phyloP scores from a whole-genome alignment of 2,888 invertebrate genomes.

The Palloptera scutellata region DNA sequence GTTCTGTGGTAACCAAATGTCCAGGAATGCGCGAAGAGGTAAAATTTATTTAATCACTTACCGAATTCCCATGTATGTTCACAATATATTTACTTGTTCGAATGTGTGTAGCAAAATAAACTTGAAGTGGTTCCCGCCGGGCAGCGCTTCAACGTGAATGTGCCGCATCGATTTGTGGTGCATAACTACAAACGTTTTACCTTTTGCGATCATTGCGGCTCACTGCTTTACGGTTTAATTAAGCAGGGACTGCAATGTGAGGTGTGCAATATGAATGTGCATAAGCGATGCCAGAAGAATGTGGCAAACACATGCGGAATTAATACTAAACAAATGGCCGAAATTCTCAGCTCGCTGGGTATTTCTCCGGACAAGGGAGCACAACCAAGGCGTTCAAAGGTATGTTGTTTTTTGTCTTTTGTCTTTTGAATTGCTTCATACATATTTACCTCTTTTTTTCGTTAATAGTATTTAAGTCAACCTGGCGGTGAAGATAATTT shows the following conservation, averaged over 20 bases:
- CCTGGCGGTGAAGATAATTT: slow-evolving; percentile 65
- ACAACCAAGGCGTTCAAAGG: slow-evolving; percentile 72
- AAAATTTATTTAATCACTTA: slow-evolving; percentile 29
- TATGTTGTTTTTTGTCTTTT: slow-evolving; percentile 46
- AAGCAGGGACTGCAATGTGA: slow-evolving; percentile 97
- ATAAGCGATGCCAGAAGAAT: slow-evolving; percentile 98
- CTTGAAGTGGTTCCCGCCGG: slow-evolving; percentile 71
- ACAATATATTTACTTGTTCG: slow-evolving; percentile 6
- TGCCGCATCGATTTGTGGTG: slow-evolving; percentile 95
- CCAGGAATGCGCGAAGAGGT: slow-evolving; percentile 95
- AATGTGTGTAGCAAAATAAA: slow-evolving; percentile 63
- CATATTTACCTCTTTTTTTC: slow-evolving; percentile 1
- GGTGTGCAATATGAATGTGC: slow-evolving; percentile 96
- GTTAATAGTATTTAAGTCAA: slow-evolving; percentile 60
- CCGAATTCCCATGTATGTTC: not conserved
- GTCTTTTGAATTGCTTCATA: not conserved
- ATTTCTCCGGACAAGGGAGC: slow-evolving; percentile 88
- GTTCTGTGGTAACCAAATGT: slow-evolving; percentile 96
- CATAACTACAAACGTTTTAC: slow-evolving; percentile 98
- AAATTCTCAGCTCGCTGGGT: slow-evolving; percentile 89
- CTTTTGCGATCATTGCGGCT: slow-evolving; percentile 99
- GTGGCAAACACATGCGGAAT: slow-evolving; percentile 99
- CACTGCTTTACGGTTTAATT: slow-evolving; percentile 93
- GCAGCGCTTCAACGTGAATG: slow-evolving; percentile 95
- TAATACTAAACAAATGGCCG: slow-evolving; percentile 95